phyloP scores from a whole-genome alignment of 2,113 vertebrate species.

The Aythya baeri region DNA sequence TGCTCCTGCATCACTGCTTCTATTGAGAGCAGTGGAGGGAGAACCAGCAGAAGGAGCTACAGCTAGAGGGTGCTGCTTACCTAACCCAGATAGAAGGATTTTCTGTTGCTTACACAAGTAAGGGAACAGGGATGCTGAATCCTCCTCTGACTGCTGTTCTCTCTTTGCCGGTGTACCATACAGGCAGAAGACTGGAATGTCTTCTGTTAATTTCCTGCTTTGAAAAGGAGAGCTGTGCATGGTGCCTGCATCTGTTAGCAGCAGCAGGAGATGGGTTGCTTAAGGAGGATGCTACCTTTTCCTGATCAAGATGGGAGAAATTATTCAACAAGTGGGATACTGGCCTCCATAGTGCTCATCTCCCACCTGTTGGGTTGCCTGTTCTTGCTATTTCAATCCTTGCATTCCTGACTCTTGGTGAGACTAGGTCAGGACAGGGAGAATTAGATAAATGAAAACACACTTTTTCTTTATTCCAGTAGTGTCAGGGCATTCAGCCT shows the following conservation, averaged over 20 bases:
- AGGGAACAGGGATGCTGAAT: rapidly evolving
- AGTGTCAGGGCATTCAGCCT: background rate
- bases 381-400: background rate
- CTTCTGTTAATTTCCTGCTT: background rate
- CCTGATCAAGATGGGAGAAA: background rate
- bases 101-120: background rate
- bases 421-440: background rate
- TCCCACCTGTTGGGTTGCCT: background rate
- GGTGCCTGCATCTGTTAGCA: background rate
- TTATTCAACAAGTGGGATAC: background rate
- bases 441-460: background rate
- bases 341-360: background rate
- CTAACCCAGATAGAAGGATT: background rate
- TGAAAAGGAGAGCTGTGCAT: background rate
- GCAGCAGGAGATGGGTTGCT: background rate
- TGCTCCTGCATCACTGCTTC: background rate
- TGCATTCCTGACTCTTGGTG: background rate
- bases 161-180: rapidly evolving
- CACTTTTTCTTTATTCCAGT: background rate
- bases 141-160: background rate
- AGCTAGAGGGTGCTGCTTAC: conserved; percentile 14
- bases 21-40: background rate
- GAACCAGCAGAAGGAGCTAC: background rate
- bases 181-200: background rate
- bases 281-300: background rate